Conservation (phyloP, 2,888 invertebrate species). For the Trichogramma dendrolimi region DNA sequence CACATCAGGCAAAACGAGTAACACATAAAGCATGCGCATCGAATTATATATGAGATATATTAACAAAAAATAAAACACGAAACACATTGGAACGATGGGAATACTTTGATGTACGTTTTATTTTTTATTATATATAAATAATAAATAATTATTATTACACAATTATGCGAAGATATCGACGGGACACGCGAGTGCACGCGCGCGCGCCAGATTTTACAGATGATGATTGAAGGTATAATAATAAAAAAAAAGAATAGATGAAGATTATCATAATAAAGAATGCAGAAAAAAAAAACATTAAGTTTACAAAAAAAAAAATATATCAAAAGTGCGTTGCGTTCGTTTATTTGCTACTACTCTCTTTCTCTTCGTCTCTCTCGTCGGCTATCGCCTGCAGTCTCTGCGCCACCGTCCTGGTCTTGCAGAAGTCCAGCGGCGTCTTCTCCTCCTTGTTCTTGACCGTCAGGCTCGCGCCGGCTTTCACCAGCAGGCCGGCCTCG, state of each 20-base stretch:
- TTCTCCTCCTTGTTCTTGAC: slow-evolving; percentile 64
- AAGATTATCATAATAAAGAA: slow-evolving; percentile 25
- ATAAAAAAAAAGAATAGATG: slow-evolving; percentile 35
- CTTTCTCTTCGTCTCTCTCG: not conserved
- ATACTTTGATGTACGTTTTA: slow-evolving; percentile 37
- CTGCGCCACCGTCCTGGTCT: slow-evolving; percentile 15
- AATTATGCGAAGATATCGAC: slow-evolving; percentile 30
- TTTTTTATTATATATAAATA: slow-evolving; percentile 26
- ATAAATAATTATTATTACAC: too few species aligned
- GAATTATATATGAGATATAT: too few species aligned
- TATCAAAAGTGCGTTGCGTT: slow-evolving; percentile 8
- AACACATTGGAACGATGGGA: too few species aligned
- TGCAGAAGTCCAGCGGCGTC: slow-evolving; percentile 61
- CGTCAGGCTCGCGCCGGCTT: slow-evolving; percentile 62
- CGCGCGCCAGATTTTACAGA: slow-evolving; percentile 31
- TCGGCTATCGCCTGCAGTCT: slow-evolving; percentile 14
- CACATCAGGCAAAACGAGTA: too few species aligned
- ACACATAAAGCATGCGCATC: too few species aligned
- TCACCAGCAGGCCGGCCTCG: slow-evolving; percentile 63
- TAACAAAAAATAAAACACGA: too few species aligned
- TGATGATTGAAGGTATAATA: slow-evolving; percentile 39
- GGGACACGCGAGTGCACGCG: slow-evolving; percentile 30
- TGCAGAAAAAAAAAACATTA: slow-evolving; percentile 32
- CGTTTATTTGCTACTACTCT: not conserved
- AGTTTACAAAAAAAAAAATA: slow-evolving; percentile 24